These are phyloP conservation scores for Ceyx melanurus DNA, from an alignment of 2,113 vertebrate species.

Conservation along the genomic window DNA sequence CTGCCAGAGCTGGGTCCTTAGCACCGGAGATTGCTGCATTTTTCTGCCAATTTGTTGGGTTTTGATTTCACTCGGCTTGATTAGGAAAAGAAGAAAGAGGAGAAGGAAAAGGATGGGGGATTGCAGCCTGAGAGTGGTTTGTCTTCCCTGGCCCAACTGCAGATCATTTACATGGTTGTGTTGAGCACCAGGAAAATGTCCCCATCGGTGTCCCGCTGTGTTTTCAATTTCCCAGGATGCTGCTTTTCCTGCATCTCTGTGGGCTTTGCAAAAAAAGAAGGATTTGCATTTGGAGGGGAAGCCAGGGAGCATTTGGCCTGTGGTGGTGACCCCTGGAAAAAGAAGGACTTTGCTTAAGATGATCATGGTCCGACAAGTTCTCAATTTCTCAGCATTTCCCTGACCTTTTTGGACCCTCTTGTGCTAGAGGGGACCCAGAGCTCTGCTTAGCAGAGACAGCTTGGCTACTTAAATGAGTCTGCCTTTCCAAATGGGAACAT, in stretches of 20 bases:
- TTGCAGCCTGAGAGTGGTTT: background rate
- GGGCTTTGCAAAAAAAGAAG: background rate
- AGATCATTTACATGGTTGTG: background rate
- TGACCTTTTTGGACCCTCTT: background rate
- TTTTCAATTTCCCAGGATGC: background rate
- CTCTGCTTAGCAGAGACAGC: background rate
- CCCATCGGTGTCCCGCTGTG: rapidly evolving
- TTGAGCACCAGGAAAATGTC: background rate
- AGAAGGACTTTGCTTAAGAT: background rate
- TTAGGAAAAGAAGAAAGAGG: background rate
- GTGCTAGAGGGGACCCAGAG: background rate
- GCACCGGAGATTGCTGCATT: rapidly evolving
- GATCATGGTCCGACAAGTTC: rapidly evolving
- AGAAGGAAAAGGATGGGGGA: background rate
- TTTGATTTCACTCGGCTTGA: background rate
- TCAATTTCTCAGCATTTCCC: background rate
- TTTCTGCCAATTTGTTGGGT: background rate
- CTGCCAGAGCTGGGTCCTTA: background rate
- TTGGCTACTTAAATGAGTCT: background rate
- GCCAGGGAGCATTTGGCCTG: background rate
- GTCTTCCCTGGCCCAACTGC: background rate
- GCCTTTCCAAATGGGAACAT: background rate
- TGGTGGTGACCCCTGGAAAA: background rate
- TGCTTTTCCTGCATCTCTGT: rapidly evolving
- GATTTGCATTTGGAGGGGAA: background rate